These are phyloP conservation scores for Cryptotis parvus DNA, from an alignment of 2,113 vertebrate genomes.

Conservation along the genomic window DNA sequence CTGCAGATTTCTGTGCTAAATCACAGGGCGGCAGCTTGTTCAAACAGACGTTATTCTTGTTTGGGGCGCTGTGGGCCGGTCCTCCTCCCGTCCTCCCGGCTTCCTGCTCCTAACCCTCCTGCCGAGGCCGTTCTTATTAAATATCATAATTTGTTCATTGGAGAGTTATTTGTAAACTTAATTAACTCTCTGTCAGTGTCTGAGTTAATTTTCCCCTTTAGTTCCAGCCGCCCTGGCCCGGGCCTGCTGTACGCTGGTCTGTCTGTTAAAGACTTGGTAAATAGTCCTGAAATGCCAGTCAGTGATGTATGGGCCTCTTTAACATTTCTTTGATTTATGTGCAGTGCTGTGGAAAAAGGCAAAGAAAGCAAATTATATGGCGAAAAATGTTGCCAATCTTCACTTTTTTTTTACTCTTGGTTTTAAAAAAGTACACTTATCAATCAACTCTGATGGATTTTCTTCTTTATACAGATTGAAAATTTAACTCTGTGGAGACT, in stretches of 20 bases:
- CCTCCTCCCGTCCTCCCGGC: constrained; percentile 63
- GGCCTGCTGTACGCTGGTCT: constrained; percentile 77
- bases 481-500: constrained; percentile 85
- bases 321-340: constrained; percentile 93
- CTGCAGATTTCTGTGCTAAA: constrained; percentile 85
- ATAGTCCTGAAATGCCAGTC: constrained; percentile 90
- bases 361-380: constrained; percentile 91
- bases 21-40: constrained; percentile 83
- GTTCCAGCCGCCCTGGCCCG: constrained; percentile 78
- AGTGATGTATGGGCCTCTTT: constrained; percentile 90
- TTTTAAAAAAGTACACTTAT: constrained; percentile 88
- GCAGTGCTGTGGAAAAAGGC: constrained; percentile 87
- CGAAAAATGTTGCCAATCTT: constrained; percentile 87
- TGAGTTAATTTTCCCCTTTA: constrained; percentile 76
- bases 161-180: constrained; percentile 85
- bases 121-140: constrained; percentile 82
- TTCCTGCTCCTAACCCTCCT: constrained; percentile 59
- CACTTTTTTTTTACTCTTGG: constrained; percentile 85
- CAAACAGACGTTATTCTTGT: constrained; percentile 86
- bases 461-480: constrained; percentile 79
- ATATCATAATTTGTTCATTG: constrained; percentile 83
- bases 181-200: constrained; percentile 85
- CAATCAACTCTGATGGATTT: constrained; percentile 89
- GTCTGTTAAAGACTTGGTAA: constrained; percentile 87
- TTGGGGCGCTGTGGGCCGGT: constrained; percentile 71